Conservation (phyloP, 2,888 invertebrate genomes). For the Linyphia triangularis region DNA sequence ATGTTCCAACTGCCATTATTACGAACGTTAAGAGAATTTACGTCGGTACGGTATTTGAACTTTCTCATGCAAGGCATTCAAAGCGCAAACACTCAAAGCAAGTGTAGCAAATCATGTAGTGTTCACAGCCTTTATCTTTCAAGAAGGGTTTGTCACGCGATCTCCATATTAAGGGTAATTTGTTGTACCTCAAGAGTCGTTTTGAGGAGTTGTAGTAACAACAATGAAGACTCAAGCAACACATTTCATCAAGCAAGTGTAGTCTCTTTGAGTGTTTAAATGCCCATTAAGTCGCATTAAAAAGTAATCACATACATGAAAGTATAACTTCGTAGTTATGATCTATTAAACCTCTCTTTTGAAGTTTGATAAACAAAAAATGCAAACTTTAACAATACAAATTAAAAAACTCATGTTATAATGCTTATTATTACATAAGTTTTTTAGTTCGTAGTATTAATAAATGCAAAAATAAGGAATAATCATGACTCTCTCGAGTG, state of each 20-base stretch:
- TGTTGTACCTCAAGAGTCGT: slow-evolving; percentile 51
- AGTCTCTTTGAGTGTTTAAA: slow-evolving; percentile 25
- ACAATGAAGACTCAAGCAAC: slow-evolving; percentile 17
- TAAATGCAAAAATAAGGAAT: too few species aligned
- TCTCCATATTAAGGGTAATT: slow-evolving; percentile 59
- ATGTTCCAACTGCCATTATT: neutral
- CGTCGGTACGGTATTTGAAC: neutral
- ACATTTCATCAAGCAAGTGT: slow-evolving; percentile 55
- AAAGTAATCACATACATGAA: neutral
- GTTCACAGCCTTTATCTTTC: slow-evolving; percentile 27
- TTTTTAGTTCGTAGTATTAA: too few species aligned
- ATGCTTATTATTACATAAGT: too few species aligned
- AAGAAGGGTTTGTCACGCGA: slow-evolving; percentile 47
- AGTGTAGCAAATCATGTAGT: slow-evolving; percentile 12
- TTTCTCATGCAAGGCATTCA: neutral
- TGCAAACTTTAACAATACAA: too few species aligned
- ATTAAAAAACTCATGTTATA: too few species aligned
- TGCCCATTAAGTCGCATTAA: slow-evolving; percentile 1
- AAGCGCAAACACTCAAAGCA: neutral
- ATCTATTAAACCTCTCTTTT: too few species aligned
- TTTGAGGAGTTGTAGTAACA: slow-evolving; percentile 12
- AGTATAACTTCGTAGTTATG: too few species aligned
- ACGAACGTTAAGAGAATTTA: neutral
- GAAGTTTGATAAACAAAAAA: too few species aligned
- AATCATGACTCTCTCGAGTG: too few species aligned